phyloP scores from a whole-genome alignment of 2,113 vertebrate species.

The Entomyzon cyanotis region DNA sequence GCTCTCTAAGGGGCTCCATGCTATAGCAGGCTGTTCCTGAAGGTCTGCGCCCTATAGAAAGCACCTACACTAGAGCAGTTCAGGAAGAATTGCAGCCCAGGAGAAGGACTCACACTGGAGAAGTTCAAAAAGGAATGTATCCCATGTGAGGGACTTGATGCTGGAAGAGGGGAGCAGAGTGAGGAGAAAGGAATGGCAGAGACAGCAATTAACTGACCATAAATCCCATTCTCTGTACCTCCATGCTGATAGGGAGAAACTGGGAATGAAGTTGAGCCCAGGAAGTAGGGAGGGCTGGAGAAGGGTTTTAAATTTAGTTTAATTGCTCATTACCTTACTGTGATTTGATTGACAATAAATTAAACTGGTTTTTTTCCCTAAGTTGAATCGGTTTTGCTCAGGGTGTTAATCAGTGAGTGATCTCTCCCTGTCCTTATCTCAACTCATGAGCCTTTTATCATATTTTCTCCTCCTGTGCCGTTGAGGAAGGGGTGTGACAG shows the following conservation, averaged over 20 bases:
- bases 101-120: not conserved
- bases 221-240: accelerated
- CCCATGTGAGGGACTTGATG: accelerated
- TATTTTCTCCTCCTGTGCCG: not conserved
- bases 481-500: not conserved
- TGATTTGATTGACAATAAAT: not conserved
- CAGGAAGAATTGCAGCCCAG: not conserved
- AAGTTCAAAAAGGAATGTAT: not conserved
- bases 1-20: accelerated
- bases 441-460: not conserved
- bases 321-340: not conserved
- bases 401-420: not conserved
- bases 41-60: not conserved
- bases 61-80: not conserved
- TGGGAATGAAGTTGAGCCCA: not conserved
- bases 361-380: not conserved
- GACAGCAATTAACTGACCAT: not conserved
- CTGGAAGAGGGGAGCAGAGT: accelerated
- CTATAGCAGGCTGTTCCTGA: not conserved
- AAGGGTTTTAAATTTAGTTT: not conserved
- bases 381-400: not conserved
- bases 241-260: not conserved
- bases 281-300: not conserved
- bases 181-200: not conserved
- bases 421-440: not conserved